Evolutionary conservation across 2,888 invertebrate species (phyloP), one percentile per base, ranked within the genome.

Genomic region (Crossocerus cetratus): DNA sequence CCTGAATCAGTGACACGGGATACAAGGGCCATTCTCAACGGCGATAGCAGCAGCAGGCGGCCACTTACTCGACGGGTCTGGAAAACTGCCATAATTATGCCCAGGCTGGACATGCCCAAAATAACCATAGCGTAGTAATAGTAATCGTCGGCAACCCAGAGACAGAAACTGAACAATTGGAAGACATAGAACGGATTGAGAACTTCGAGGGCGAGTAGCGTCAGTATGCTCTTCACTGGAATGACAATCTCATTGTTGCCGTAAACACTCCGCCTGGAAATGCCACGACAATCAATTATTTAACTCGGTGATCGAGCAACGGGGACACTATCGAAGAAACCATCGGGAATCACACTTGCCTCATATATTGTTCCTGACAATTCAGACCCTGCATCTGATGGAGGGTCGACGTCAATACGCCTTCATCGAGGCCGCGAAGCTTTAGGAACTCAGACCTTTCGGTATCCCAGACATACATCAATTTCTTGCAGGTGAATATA

Each of bases 131-230:
- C 97, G 89, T 98, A 98, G 87, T 96, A 97, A 84, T 95, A 94
- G 88, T 98, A 98, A 72, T 96, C 94, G 87, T 98, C 98, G 3
- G 94, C 92, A 69, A 96, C 93, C 98, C 98, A 98, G 65, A 98
- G 93, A 11, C 93, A 92, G 76, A 97, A 96, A 58, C 98, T 97
- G 91, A 97, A 96, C 78, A 98, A 90, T 93, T 98, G 98, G 92
- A 98, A 98, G 86, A 98, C 95, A 91, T 98, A 98, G 92, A 98
- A 98, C 2, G 98, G 98, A 90, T 98, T 97, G 83, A 98, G 93
- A 44, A 96, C 95, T 90, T 97, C 97, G 76, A 96, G 91, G 49
- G 96, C 93, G 0, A 97, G 91, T 14, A 97, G 91, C 0, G 94
- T 94, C 71, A 94, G 86, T 56, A 96, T 92, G 60, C 94, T 93